Evolutionary conservation across 2,888 invertebrate species (phyloP), one percentile per base, ranked within the genome.

Genomic region (Habrosyne pyritoides): DNA sequence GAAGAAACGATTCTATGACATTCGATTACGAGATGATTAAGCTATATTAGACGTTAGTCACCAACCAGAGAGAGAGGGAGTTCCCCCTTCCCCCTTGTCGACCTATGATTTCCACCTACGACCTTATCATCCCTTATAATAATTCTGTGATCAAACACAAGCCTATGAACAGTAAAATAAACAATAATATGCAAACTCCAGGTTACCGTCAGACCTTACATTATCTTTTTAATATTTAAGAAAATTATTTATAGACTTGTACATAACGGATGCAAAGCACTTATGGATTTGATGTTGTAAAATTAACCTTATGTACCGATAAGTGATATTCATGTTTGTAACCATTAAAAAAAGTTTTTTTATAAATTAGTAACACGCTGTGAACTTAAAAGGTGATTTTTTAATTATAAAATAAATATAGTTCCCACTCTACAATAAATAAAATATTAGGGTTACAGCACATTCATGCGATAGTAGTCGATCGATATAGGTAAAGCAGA

Each of bases 231-330:
- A 33, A 7, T n/a, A 60, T 53, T 54, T 33, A 64, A 56, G 53
- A n/a, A 52, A 61, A 42, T 10, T 56, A 56, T 53, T 57, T 67
- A 60, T 50, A 28, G 60, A 59, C 12, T 24, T 78, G 78, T 80
- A 75, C 33, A 73, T 78, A 74, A 63, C 63, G 55, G 64, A 73
- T 67, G 79, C 72, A 73, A 77, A 79, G 84, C 85, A 84, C 84
- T 63, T 74, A 83, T 67, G 88, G 89, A 89, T 89, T 90, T 90
- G 89, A 89, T 79, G 83, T 83, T 81, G 76, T 86, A 80, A 73
- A 62, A 64, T 26, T 57, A 72, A 62, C 54, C 1, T 48, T 61
- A 57, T 59, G 52, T 70, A 64, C 60, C 18, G 18, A 0, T 50
- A 26, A 26, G n/a, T 49, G 42, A 42, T 42, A 42, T 42, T 3